These are phyloP conservation scores for Hemitrygon akajei DNA, from an alignment of 2,797 vertebrate species.

Conservation along the genomic window DNA sequence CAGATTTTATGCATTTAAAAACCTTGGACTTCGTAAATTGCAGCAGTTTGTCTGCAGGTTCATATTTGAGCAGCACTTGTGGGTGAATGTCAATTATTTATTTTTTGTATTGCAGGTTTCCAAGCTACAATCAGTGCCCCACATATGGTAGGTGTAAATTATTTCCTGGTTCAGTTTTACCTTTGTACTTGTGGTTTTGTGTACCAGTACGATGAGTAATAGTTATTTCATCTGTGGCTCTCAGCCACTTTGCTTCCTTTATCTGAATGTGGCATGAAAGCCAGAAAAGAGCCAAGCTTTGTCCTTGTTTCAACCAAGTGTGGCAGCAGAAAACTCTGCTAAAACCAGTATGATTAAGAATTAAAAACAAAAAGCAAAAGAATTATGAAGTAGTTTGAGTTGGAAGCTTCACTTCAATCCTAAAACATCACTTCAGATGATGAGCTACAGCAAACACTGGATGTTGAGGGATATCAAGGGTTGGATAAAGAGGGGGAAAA, in stretches of 20 bases:
- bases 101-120: conserved; percentile 70
- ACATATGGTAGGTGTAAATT: conserved; percentile 80
- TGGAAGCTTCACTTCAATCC: not conserved
- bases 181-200: not conserved
- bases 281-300: not conserved
- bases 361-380: not conserved
- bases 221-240: not conserved
- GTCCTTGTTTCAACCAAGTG: not conserved
- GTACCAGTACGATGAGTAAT: not conserved
- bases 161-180: not conserved
- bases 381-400: not conserved
- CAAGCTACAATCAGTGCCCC: conserved; percentile 99
- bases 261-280: not conserved
- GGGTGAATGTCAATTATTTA: conserved; percentile 41
- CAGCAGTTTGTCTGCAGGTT: not conserved
- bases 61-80: not conserved
- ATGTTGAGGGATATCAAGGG: too few species aligned
- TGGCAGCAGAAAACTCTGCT: not conserved
- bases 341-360: not conserved
- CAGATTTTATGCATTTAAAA: not conserved
- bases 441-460: not conserved
- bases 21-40: not conserved
- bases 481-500: too few species aligned
- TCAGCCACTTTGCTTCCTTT: too few species aligned
- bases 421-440: too few species aligned